These are phyloP conservation scores for Pollenia amentaria DNA, from an alignment of 2,888 invertebrate species.

Conservation along the genomic window DNA sequence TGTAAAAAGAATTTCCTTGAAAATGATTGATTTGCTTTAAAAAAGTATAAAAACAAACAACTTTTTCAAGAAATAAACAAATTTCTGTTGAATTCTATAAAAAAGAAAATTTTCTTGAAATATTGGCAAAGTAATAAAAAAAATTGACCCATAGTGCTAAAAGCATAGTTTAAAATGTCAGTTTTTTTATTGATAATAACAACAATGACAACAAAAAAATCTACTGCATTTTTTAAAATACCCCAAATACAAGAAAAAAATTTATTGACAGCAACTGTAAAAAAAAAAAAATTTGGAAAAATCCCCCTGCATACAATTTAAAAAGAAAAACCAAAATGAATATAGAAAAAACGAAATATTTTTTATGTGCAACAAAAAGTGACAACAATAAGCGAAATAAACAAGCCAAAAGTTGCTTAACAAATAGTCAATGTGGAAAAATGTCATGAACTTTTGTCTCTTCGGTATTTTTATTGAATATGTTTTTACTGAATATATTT, in stretches of 20 bases:
- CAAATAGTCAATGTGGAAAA: conserved; percentile 50
- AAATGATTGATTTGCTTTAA: too few relatives aligned
- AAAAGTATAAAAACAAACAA: background rate
- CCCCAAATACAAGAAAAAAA: conserved; percentile 46
- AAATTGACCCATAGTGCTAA: conserved; percentile 42
- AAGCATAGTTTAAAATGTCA: conserved; percentile 64
- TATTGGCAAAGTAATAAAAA: background rate
- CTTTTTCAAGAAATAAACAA: background rate
- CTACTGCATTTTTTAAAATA: conserved; percentile 66
- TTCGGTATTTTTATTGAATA: too few relatives aligned
- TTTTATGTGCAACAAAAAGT: conserved; percentile 41
- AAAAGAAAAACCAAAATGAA: background rate
- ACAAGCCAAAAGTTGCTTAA: conserved; percentile 36
- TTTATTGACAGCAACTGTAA: conserved; percentile 33
- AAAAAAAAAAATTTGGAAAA: conserved; percentile 29
- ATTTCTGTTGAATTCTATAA: background rate
- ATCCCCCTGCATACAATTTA: conserved; percentile 22
- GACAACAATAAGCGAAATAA: conserved; percentile 39
- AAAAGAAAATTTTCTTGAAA: background rate
- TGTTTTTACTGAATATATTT: conserved; percentile 11
- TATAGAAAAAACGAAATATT: conserved; percentile 33
- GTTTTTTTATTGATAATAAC: conserved; percentile 59
- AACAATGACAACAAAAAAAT: conserved; percentile 56
- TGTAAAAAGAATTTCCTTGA: too few relatives aligned
- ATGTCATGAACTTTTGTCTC: conserved; percentile 70